Conservation (phyloP, 2,888 invertebrate genomes). For the Odontocolon sp. region DNA sequence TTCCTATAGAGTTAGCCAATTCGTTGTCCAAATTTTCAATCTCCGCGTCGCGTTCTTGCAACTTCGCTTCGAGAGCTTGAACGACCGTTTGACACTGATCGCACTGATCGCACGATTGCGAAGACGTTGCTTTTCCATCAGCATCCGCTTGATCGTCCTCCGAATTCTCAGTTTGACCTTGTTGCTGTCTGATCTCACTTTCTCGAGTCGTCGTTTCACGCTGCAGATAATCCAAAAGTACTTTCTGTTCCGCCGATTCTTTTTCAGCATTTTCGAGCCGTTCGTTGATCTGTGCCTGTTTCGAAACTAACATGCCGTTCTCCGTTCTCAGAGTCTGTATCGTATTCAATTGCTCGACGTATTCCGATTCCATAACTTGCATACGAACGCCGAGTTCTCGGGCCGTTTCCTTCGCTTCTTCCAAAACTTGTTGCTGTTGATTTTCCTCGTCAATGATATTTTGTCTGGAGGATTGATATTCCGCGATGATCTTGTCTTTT, state of each 20-base stretch:
- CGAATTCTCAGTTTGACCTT: slow-evolving; percentile 43
- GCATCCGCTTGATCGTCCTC: slow-evolving; percentile 8
- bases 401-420: slow-evolving; percentile 76
- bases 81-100: slow-evolving; percentile 73
- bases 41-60: slow-evolving; percentile 88
- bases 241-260: slow-evolving; percentile 73
- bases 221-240: slow-evolving; percentile 68
- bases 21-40: slow-evolving; percentile 88
- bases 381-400: slow-evolving; percentile 77
- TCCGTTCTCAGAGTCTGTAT: slow-evolving; percentile 75
- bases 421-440: slow-evolving; percentile 66
- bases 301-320: slow-evolving; percentile 74
- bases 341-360: slow-evolving; percentile 72
- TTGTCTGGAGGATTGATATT: slow-evolving; percentile 56
- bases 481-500: slow-evolving; percentile 53
- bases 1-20: slow-evolving; percentile 84
- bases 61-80: slow-evolving; percentile 85
- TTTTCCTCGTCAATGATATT: slow-evolving; percentile 21
- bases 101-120: slow-evolving; percentile 69
- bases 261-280: slow-evolving; percentile 75
- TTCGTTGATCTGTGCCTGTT: slow-evolving; percentile 79
- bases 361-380: slow-evolving; percentile 77
- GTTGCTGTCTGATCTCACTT: slow-evolving; percentile 30
- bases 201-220: slow-evolving; percentile 61
- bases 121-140: slow-evolving; percentile 21